Evolutionary conservation across 2,888 invertebrate species (phyloP).

Genomic region (Deilephila elpenor): DNA sequence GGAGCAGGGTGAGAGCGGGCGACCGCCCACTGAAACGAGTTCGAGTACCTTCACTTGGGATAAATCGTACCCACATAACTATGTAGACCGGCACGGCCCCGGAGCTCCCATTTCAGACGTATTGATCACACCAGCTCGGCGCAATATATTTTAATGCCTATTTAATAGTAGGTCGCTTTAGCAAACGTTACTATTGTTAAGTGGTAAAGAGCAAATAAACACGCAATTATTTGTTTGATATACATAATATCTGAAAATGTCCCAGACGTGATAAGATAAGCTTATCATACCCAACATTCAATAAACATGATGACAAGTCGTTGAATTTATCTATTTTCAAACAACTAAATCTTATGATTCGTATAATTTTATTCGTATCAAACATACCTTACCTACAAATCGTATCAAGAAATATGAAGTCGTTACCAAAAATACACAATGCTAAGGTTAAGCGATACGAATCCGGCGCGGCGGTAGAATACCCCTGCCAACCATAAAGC

Average conservation of each 20-base stretch:
- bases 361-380: background rate
- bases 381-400: background rate
- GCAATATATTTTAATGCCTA: background rate
- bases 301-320: background rate
- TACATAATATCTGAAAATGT: background rate
- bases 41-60: conserved; percentile 20
- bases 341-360: background rate
- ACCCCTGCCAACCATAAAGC: conserved; percentile 16
- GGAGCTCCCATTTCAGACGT: background rate
- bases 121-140: background rate
- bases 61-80: conserved; percentile 17
- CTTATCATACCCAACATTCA: background rate
- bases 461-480: conserved; percentile 5
- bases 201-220: no score
- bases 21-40: conserved; percentile 14
- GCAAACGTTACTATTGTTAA: no score
- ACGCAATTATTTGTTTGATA: no score
- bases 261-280: background rate
- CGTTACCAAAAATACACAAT: conserved; percentile 5
- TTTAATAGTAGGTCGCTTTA: no score
- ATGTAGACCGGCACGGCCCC: conserved; percentile 1
- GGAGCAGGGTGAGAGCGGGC: conserved; percentile 1
- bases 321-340: background rate
- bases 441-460: background rate
- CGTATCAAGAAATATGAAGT: background rate